Conservation (phyloP, 2,888 invertebrate species). For the Polydrusus cervinus region DNA sequence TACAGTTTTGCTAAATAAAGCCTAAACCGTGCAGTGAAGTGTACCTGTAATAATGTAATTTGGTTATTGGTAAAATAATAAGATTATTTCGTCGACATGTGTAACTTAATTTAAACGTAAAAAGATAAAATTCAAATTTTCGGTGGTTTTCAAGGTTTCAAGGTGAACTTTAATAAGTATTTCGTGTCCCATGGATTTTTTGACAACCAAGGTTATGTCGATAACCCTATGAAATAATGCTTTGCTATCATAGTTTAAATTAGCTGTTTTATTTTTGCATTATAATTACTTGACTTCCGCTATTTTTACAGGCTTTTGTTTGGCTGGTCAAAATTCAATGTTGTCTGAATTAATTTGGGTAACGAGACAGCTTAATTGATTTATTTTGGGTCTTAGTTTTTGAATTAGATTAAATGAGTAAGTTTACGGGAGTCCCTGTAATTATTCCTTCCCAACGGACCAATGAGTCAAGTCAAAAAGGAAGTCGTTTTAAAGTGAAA, state of each 20-base stretch:
- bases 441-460: background rate
- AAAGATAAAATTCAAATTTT: constrained; percentile 51
- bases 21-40: too few species aligned
- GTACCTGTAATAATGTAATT: too few species aligned
- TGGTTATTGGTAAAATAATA: background rate
- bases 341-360: constrained; percentile 11
- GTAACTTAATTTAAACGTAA: constrained; percentile 25
- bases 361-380: constrained; percentile 15
- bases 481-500: too few species aligned
- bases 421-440: background rate
- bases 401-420: background rate
- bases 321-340: constrained; percentile 4
- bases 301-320: constrained; percentile 30
- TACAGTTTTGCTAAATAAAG: too few species aligned
- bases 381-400: background rate
- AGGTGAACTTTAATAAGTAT: constrained; percentile 43
- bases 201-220: constrained; percentile 51
- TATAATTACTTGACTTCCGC: constrained; percentile 42
- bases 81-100: background rate
- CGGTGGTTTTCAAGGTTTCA: constrained; percentile 43
- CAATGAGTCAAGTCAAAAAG: too few species aligned
- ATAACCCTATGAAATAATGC: constrained; percentile 43
- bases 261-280: constrained; percentile 42
- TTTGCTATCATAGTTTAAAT: constrained; percentile 40
- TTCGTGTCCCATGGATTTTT: constrained; percentile 36